Evolutionary conservation across 2,113 vertebrate genomes (phyloP).

Genomic region (Panurus biarmicus): DNA sequence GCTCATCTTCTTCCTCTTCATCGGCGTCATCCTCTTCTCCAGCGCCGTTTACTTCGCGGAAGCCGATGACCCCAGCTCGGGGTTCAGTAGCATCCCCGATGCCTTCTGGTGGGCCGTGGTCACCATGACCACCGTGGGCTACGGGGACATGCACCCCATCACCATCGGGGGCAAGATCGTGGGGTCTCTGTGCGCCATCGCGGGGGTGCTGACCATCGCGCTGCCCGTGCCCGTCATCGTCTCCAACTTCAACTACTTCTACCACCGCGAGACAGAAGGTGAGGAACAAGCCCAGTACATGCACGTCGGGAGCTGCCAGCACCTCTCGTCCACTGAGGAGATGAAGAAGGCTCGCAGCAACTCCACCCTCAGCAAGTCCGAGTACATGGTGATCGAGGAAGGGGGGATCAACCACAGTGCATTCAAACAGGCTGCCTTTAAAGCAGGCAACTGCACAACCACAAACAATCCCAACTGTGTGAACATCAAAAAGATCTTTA

Average conservation of each 20-base stretch:
- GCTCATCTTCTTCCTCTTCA: constrained; percentile 96
- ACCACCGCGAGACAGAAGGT: constrained; percentile 93
- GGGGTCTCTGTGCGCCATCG: constrained; percentile 93
- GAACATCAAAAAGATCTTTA: constrained; percentile 95
- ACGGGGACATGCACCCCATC: constrained; percentile 96
- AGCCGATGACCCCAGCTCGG: constrained; percentile 89
- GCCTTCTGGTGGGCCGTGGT: constrained; percentile 99
- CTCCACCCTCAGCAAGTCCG: constrained; percentile 93
- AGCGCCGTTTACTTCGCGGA: constrained; percentile 96
- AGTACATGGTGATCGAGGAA: constrained; percentile 97
- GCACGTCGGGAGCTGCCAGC: constrained; percentile 93
- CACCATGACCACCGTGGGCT: constrained; percentile 98
- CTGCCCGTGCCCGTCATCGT: constrained; percentile 97
- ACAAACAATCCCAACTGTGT: constrained; percentile 89
- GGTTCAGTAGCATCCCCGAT: constrained; percentile 94
- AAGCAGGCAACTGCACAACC: constrained; percentile 73
- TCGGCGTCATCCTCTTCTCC: constrained; percentile 95
- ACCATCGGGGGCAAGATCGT: constrained; percentile 98
- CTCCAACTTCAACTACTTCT: constrained; percentile 98
- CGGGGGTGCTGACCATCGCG: constrained; percentile 93
- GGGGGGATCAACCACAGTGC: constrained; percentile 81
- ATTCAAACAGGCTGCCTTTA: constrained; percentile 89
- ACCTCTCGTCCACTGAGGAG: constrained; percentile 85
- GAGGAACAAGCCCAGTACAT: constrained; percentile 97
- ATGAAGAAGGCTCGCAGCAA: constrained; percentile 86